A percentile compares a stretch with the other conserved stretches of the same genome.
These are phyloP conservation scores for Habropoda laboriosa DNA, from an alignment of 1,140 invertebrate genomes.

Conservation along the genomic window DNA sequence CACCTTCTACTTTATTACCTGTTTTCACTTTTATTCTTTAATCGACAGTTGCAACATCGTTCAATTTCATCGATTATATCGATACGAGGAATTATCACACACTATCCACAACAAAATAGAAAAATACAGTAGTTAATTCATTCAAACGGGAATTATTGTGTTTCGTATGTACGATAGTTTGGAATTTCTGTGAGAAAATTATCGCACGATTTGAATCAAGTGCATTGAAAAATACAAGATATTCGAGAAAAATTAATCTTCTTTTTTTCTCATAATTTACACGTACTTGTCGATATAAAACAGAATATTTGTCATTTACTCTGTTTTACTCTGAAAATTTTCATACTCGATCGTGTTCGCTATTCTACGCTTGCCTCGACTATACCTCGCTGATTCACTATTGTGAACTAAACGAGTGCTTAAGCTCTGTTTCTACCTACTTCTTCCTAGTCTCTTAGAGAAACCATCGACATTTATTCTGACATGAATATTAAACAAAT, in stretches of 20 bases:
- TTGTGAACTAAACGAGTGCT: neutral
- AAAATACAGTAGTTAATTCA: neutral
- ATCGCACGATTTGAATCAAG: no score
- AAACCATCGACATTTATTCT: neutral
- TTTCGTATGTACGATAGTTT: no score
- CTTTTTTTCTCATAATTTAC: neutral
- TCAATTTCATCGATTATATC: no score
- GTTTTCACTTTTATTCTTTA: neutral
- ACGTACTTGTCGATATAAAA: neutral
- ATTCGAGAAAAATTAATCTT: no score
- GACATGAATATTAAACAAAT: neutral
- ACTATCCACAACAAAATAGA: neutral
- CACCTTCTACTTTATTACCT: neutral
- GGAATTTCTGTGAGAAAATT: no score
- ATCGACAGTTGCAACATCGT: no score
- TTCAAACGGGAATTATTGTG: neutral
- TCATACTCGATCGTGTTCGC: neutral
- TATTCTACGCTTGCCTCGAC: neutral
- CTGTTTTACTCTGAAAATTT: neutral
- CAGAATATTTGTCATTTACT: neutral
- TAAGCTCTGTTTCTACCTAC: constrained; percentile 15
- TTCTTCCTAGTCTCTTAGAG: neutral
- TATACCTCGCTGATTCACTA: neutral
- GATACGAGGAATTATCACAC: neutral
- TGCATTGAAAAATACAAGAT: no score